Evolutionary conservation across 2,888 invertebrate species (phyloP).

Genomic region (Dolichomitus sp.): DNA sequence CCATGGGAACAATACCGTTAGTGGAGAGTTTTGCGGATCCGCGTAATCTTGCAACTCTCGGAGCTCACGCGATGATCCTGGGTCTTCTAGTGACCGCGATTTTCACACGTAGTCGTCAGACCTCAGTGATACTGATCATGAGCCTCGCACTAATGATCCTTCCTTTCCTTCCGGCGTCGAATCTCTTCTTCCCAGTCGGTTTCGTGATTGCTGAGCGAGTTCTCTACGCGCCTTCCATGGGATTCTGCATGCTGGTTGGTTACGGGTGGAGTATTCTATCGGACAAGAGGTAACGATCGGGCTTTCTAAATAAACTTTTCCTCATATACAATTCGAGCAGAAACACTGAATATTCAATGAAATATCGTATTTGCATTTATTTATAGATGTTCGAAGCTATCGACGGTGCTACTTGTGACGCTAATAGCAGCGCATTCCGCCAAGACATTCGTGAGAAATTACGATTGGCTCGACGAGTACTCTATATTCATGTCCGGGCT

Average conservation of each 20-base stretch:
- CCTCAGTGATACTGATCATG: conserved; percentile 91
- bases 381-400: conserved; percentile 88
- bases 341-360: conserved; percentile 28
- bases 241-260: conserved; percentile 96
- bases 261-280: conserved; percentile 93
- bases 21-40: conserved; percentile 93
- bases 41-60: conserved; percentile 93
- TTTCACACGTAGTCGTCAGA: conserved; percentile 88
- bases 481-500: conserved; percentile 97
- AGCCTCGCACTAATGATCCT: conserved; percentile 95
- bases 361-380: background rate
- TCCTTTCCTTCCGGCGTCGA: conserved; percentile 98
- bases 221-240: conserved; percentile 99
- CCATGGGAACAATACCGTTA: conserved; percentile 98
- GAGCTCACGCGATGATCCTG: conserved; percentile 89
- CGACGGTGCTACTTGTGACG: conserved; percentile 89
- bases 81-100: conserved; percentile 88
- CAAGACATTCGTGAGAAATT: conserved; percentile 95
- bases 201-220: conserved; percentile 99
- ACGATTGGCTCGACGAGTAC: conserved; percentile 98
- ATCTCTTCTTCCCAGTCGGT: conserved; percentile 98
- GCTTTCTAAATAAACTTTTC: background rate
- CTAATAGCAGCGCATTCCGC: conserved; percentile 93
- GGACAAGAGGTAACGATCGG: conserved; percentile 87
- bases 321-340: conserved; percentile 64